A percentile compares a stretch with the other conserved stretches of the same genome.
phyloP scores from a whole-genome alignment of 2,888 invertebrate genomes.

The Odontothrips loti region DNA sequence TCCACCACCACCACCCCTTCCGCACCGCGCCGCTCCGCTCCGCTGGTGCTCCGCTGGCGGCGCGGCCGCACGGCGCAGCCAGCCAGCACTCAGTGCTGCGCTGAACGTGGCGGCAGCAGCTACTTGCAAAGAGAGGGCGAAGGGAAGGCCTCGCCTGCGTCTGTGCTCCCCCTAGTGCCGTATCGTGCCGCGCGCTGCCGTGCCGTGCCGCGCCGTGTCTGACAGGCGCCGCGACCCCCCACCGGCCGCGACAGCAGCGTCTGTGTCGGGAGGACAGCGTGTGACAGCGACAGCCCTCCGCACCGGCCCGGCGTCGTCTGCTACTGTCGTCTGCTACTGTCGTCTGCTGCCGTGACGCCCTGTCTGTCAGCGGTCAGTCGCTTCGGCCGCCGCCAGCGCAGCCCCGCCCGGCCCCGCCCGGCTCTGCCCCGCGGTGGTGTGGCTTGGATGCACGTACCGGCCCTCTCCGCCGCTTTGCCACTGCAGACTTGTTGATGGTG shows the following conservation, averaged over 20 bases:
- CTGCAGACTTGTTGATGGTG: background rate
- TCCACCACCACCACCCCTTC: no score
- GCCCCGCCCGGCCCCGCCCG: background rate
- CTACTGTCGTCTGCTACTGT: background rate
- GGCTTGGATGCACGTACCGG: no score
- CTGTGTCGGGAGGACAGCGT: background rate
- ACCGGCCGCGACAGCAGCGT: background rate
- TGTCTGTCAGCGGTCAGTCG: conserved; percentile 1
- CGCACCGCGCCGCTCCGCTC: background rate
- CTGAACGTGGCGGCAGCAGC: conserved; percentile 2
- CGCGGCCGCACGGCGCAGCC: background rate
- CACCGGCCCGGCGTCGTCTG: background rate
- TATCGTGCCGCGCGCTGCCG: background rate
- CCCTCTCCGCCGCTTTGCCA: background rate
- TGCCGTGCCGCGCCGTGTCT: background rate
- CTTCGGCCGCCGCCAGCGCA: background rate
- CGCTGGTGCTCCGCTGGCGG: background rate
- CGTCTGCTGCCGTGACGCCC: background rate
- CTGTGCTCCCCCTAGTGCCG: background rate
- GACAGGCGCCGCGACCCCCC: background rate
- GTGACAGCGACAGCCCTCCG: no score
- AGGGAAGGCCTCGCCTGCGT: background rate
- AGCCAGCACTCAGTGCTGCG: conserved; percentile 9
- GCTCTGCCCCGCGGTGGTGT: background rate
- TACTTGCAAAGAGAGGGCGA: background rate